phyloP scores from a whole-genome alignment of 1,140 invertebrate species.

The Caenorhabditis brenneri region DNA sequence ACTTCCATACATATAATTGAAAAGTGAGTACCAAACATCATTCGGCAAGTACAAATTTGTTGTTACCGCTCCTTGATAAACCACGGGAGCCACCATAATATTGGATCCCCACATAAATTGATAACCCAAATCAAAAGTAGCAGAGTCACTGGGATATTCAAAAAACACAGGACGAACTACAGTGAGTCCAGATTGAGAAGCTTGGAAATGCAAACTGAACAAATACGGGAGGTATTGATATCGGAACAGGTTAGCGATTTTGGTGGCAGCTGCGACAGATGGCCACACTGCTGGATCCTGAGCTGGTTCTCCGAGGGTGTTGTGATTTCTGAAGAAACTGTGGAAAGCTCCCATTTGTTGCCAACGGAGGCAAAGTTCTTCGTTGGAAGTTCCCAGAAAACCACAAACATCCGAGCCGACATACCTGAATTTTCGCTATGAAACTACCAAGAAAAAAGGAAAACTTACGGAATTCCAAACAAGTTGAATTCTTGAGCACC shows the following conservation, averaged over 20 bases:
- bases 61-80: slow-evolving; percentile 45
- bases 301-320: slow-evolving; percentile 39
- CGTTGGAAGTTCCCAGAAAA: slow-evolving; percentile 71
- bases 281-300: slow-evolving; percentile 70
- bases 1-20: slow-evolving; percentile 49
- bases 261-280: slow-evolving; percentile 64
- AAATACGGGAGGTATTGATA: slow-evolving; percentile 58
- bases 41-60: slow-evolving; percentile 58
- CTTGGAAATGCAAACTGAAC: slow-evolving; percentile 54
- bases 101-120: slow-evolving; percentile 58
- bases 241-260: slow-evolving; percentile 51
- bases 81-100: slow-evolving; percentile 54
- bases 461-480: slow-evolving; percentile 79
- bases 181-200: slow-evolving; percentile 37
- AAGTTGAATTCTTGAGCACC: slow-evolving; percentile 79
- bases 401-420: slow-evolving; percentile 73
- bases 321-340: slow-evolving; percentile 74
- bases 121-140: slow-evolving; percentile 36
- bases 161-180: slow-evolving; percentile 52
- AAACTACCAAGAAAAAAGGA: no score
- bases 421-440: no score
- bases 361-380: slow-evolving; percentile 69
- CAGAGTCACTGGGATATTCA: slow-evolving; percentile 53
- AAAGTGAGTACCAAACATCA: slow-evolving; percentile 61
- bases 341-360: slow-evolving; percentile 71